A percentile compares a stretch with the other conserved stretches of the same genome.
Evolutionary conservation across 2,888 invertebrate species (phyloP).

Genomic region (Tromatobia lineatoria): DNA sequence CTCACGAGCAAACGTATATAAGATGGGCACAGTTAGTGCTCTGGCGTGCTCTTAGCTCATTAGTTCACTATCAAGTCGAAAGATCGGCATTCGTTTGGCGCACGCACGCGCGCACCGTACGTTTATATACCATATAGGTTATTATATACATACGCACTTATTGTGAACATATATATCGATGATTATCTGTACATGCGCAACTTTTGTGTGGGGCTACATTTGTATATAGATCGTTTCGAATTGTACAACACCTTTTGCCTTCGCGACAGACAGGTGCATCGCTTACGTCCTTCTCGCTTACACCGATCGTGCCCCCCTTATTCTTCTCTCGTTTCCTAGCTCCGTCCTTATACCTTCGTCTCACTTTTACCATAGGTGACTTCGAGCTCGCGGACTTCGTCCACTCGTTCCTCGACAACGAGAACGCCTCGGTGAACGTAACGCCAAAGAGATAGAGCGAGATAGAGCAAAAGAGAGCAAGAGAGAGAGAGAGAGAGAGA

Average conservation of each 20-base stretch:
- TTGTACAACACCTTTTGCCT: conserved; percentile 76
- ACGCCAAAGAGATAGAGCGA: conserved; percentile 4
- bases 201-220: background rate
- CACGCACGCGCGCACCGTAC: conserved; percentile 74
- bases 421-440: conserved; percentile 69
- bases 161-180: conserved; percentile 8
- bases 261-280: conserved; percentile 81
- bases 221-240: conserved; percentile 37
- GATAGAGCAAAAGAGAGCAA: conserved; percentile 40
- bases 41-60: conserved; percentile 78
- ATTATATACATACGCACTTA: conserved; percentile 29
- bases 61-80: conserved; percentile 78
- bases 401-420: conserved; percentile 76
- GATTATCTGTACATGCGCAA: too few species aligned
- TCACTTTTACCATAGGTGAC: conserved; percentile 34
- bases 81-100: conserved; percentile 78
- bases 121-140: conserved; percentile 57
- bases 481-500: conserved; percentile 45
- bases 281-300: conserved; percentile 62
- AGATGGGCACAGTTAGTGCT: conserved; percentile 60
- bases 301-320: conserved; percentile 53
- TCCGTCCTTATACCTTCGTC: conserved; percentile 53
- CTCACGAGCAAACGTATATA: conserved; percentile 51
- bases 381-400: conserved; percentile 69
- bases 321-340: conserved; percentile 61